Percentiles rank a stretch among this genome's conserved stretches.
Evolutionary conservation across 2,888 invertebrate genomes (phyloP).

Genomic region (Gastracanthus pulcherrimus): DNA sequence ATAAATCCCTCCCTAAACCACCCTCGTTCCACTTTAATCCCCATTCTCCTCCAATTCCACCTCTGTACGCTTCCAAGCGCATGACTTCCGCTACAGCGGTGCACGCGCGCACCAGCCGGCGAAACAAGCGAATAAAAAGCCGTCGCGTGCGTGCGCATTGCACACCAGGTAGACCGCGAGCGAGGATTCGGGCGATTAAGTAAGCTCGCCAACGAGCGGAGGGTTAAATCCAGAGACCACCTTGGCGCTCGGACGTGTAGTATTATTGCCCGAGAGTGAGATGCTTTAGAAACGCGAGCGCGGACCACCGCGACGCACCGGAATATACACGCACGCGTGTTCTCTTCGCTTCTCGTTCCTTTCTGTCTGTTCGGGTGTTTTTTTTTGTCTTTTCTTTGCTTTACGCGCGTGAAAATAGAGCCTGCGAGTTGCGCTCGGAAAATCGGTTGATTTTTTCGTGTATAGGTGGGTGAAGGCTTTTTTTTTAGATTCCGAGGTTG

Average conservation of each 20-base stretch:
- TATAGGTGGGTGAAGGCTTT: too few relatives aligned
- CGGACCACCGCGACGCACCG: slow-evolving; percentile 31
- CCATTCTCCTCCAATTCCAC: too few relatives aligned
- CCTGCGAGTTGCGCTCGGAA: too few relatives aligned
- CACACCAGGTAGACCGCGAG: slow-evolving; percentile 15
- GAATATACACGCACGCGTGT: too few relatives aligned
- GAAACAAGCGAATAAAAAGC: not conserved
- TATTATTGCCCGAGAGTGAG: slow-evolving; percentile 21
- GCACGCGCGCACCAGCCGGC: not conserved
- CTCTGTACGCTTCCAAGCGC: too few relatives aligned
- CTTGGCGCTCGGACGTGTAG: slow-evolving; percentile 12
- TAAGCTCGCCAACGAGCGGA: not conserved
- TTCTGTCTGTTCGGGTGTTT: not conserved
- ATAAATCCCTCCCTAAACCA: too few relatives aligned
- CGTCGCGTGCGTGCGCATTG: not conserved
- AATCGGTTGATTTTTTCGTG: too few relatives aligned
- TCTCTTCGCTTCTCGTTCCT: too few relatives aligned
- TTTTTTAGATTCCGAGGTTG: too few relatives aligned
- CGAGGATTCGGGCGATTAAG: slow-evolving; percentile 36
- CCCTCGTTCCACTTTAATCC: too few relatives aligned
- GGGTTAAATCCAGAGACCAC: slow-evolving; percentile 49
- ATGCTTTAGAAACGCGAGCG: not conserved
- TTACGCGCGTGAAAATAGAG: not conserved
- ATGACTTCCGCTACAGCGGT: too few relatives aligned
- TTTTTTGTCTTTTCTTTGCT: not conserved